A percentile compares a stretch with the other conserved stretches of the same genome.
Evolutionary conservation across 2,888 invertebrate genomes (phyloP).

Genomic region (Heliconius charithonia): DNA sequence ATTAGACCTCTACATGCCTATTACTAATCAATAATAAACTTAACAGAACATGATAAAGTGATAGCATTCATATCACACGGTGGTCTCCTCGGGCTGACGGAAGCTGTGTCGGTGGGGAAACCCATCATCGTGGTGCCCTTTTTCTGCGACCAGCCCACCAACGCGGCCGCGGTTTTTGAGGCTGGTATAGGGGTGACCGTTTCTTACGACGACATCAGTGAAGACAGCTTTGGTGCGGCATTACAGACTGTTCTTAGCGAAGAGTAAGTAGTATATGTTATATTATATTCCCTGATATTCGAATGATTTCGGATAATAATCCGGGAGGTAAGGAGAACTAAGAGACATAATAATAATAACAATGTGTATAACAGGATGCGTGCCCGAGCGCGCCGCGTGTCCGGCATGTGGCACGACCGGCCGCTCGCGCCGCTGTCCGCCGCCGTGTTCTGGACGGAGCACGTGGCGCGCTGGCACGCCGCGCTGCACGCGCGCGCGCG

Average conservation of each 20-base stretch:
- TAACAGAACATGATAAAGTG: constrained; percentile 84
- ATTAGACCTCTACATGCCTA: no score
- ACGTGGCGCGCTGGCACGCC: constrained; percentile 76
- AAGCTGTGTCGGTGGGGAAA: constrained; percentile 85
- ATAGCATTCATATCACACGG: constrained; percentile 85
- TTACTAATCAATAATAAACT: no score
- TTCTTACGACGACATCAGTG: constrained; percentile 77
- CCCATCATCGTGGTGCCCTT: constrained; percentile 85
- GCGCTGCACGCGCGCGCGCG: constrained; percentile 64
- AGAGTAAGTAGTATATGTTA: constrained; percentile 71
- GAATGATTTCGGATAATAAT: no score
- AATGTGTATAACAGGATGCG: constrained; percentile 67
- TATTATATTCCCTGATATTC: no score
- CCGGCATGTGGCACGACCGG: constrained; percentile 81
- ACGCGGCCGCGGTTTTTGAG: constrained; percentile 79
- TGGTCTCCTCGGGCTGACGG: constrained; percentile 85
- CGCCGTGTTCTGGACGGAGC: constrained; percentile 84
- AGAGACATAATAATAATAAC: not conserved
- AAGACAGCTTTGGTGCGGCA: constrained; percentile 76
- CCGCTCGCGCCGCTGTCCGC: constrained; percentile 79
- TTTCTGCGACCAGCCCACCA: constrained; percentile 85
- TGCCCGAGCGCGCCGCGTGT: constrained; percentile 70
- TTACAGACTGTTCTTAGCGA: constrained; percentile 79
- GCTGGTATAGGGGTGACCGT: constrained; percentile 82
- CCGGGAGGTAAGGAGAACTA: no score